Conservation (phyloP, 2,113 vertebrate genomes). For the Electrona antarctica region DNA sequence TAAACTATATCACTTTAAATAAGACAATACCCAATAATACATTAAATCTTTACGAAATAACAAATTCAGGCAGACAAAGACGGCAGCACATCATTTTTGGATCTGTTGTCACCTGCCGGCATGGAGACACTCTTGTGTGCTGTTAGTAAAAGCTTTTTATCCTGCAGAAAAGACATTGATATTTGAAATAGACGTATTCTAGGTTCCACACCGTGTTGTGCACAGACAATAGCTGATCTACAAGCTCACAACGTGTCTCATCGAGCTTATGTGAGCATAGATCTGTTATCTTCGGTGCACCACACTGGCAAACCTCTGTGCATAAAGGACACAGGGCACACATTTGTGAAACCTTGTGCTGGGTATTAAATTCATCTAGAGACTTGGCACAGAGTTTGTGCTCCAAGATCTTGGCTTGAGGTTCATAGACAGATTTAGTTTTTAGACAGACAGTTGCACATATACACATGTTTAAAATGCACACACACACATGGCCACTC, state of each 20-base stretch:
- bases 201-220: no score
- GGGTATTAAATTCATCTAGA: conserved; percentile 2
- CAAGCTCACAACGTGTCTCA: no score
- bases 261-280: no score
- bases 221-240: no score
- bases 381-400: background rate
- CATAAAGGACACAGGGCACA: conserved; percentile 21
- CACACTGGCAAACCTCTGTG: conserved; percentile 4
- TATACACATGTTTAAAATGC: background rate
- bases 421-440: background rate
- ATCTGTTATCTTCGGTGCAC: no score
- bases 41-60: no score
- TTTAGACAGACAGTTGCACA: conserved; percentile 9
- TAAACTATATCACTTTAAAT: no score
- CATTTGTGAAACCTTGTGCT: background rate
- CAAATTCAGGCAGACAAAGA: no score
- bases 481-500: conserved; percentile 4
- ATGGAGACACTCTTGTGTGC: background rate
- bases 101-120: no score
- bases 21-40: no score
- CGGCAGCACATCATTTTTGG: no score
- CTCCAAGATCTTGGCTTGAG: conserved; percentile 3
- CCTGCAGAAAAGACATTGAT: conserved; percentile 1
- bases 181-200: conserved; percentile 6
- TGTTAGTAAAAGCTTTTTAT: background rate